Conservation (phyloP, 2,113 vertebrate genomes). For the Collichthys lucidus region DNA sequence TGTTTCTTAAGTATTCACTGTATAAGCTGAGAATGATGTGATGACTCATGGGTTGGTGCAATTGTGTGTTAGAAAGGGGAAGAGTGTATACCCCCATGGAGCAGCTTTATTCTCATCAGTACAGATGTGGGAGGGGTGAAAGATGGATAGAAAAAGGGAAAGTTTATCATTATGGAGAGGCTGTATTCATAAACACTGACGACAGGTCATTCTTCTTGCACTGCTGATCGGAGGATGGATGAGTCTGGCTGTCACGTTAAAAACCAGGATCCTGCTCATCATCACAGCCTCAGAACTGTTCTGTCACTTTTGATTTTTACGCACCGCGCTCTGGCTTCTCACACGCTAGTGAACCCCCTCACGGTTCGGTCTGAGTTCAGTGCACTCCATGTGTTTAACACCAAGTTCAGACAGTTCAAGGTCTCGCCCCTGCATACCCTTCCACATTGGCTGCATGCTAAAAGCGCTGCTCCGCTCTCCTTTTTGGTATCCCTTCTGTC, state of each 20-base stretch:
- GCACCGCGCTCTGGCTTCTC: slow-evolving; percentile 9
- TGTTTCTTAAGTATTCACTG: slow-evolving; percentile 38
- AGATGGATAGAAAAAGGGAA: slow-evolving; percentile 1
- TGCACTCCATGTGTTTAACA: slow-evolving; percentile 15
- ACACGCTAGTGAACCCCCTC: neutral
- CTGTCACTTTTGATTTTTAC: slow-evolving; percentile 42
- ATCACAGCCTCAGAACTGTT: slow-evolving; percentile 22
- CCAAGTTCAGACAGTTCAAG: neutral
- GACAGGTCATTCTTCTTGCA: slow-evolving; percentile 36
- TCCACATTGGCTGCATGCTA: slow-evolving; percentile 14
- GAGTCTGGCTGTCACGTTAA: neutral
- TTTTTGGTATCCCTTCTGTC: neutral
- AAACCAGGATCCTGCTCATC: slow-evolving; percentile 29
- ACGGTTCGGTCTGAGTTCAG: slow-evolving; percentile 23
- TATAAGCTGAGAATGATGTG: slow-evolving; percentile 31
- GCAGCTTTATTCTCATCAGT: neutral
- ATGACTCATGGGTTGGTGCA: slow-evolving; percentile 31
- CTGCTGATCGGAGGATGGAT: slow-evolving; percentile 43
- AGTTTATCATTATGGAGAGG: neutral
- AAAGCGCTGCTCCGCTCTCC: neutral
- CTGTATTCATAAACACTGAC: slow-evolving; percentile 7
- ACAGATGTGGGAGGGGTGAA: neutral
- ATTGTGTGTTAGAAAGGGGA: neutral
- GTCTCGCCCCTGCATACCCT: slow-evolving; percentile 4
- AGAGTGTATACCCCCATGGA: neutral